Base-by-base conservation (phyloP, 2,888 invertebrate genomes). In the Drosophila kuntzei region DNA sequence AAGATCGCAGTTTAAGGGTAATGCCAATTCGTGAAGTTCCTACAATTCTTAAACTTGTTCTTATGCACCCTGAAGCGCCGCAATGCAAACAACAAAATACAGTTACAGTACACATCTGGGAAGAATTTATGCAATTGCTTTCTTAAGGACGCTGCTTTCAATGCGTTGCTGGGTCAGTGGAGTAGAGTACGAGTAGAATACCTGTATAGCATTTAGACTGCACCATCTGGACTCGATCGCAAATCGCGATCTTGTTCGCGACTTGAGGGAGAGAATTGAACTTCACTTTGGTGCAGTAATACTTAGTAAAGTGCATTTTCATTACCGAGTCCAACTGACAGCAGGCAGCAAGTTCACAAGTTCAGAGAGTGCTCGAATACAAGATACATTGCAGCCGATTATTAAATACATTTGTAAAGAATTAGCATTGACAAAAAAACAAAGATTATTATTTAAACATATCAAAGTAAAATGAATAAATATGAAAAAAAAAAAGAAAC, bases 191-290 rank as follows among this genome's bases (percentile, higher is more conserved):
- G n/a, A 34, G n/a, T 7, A 8, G 12, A 47, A 32, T 32, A 47
- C 47, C 18, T 18, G 8, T 43, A 8, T 27, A 27, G 27, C 12
- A 1, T 37, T 20, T 8, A 27, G 20, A 14, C 14, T 16, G 39
- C 29, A 57, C 79, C 87, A 86, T 80, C 86, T 86, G 86, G 22
- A 14, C 69, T 73, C 32, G 60, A 83, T 70, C 65, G 61, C 62
- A 64, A 68, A 44, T 60, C 60, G 60, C 37, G 61, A 69, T 69
- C 63, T 22, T 49, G 18, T 29, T 39, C 29, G 60, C 60, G 59
- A 51, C 32, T 43, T 18, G n/a, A 9, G 49, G 25, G 39, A n/a
- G 32, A 25, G 16, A 36, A 14, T 34, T 36, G 0, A 34, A 34
- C 32, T n/a, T 20, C 8, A n/a, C 12, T 49, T 20, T 27, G 25